phyloP scores from a whole-genome alignment of 2,797 vertebrate species.

The Oreochromis grahami region DNA sequence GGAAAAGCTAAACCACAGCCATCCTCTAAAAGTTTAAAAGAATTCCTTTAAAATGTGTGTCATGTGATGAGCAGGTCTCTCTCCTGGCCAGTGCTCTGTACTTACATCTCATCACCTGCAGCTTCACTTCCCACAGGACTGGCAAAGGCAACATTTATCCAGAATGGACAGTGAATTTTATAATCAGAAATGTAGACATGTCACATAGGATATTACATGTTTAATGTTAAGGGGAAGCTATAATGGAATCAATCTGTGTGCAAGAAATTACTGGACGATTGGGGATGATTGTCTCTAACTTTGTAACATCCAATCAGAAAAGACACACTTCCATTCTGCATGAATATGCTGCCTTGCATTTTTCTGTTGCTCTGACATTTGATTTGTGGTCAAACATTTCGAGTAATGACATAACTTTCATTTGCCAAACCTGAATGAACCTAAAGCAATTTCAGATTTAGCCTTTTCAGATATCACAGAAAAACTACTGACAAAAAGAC shows the following conservation, averaged over 20 bases:
- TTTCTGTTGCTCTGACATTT: neutral
- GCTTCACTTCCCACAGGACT: conserved; percentile 84
- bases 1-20: neutral
- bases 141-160: conserved; percentile 56
- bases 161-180: conserved; percentile 17
- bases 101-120: conserved; percentile 89
- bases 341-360: conserved; percentile 55
- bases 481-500: neutral
- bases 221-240: neutral
- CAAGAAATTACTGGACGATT: neutral
- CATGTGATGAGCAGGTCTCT: conserved; percentile 65
- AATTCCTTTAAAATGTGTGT: neutral
- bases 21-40: neutral
- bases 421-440: neutral
- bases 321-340: neutral
- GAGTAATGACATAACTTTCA: neutral
- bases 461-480: neutral
- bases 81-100: conserved; percentile 62
- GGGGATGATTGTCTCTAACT: neutral
- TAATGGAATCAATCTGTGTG: neutral
- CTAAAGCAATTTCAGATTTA: neutral
- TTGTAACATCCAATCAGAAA: neutral
- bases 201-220: neutral
- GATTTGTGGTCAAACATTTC: neutral
- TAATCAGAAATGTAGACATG: neutral